Conservation (phyloP, 1,140 invertebrate genomes). For the Macrotrachela quadricornifera region DNA sequence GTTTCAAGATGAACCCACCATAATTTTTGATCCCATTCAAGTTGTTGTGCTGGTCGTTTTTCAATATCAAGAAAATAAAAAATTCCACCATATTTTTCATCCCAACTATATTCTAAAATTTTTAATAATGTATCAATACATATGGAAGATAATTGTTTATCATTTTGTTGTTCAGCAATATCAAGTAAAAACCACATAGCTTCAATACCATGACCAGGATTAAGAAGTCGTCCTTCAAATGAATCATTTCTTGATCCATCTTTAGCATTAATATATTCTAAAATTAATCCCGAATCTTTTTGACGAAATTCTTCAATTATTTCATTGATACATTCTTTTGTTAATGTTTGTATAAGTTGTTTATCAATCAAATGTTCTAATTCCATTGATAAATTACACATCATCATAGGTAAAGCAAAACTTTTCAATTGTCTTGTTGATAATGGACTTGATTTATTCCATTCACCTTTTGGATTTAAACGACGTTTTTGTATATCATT, state of each 20-base stretch:
- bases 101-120: conserved; percentile 18
- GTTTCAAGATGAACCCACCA: conserved; percentile 22
- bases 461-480: too few species aligned
- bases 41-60: conserved; percentile 13
- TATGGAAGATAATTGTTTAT: conserved; percentile 11
- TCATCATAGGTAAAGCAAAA: too few species aligned
- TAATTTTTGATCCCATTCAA: conserved; percentile 23
- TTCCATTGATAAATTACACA: too few species aligned
- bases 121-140: conserved; percentile 15
- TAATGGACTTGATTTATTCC: too few species aligned
- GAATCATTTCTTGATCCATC: neutral
- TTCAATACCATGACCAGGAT: conserved; percentile 21
- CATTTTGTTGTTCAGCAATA: conserved; percentile 10
- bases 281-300: too few species aligned
- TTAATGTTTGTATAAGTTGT: too few species aligned
- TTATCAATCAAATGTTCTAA: too few species aligned
- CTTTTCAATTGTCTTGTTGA: too few species aligned
- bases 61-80: conserved; percentile 20
- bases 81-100: conserved; percentile 15
- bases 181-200: conserved; percentile 19
- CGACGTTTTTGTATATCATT: too few species aligned
- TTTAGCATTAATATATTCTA: too few species aligned
- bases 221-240: conserved; percentile 15
- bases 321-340: too few species aligned
- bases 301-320: too few species aligned